Conservation (phyloP, 37 sponge, comb jelly and placozoan genomes). For the Oopsacas minuta region DNA sequence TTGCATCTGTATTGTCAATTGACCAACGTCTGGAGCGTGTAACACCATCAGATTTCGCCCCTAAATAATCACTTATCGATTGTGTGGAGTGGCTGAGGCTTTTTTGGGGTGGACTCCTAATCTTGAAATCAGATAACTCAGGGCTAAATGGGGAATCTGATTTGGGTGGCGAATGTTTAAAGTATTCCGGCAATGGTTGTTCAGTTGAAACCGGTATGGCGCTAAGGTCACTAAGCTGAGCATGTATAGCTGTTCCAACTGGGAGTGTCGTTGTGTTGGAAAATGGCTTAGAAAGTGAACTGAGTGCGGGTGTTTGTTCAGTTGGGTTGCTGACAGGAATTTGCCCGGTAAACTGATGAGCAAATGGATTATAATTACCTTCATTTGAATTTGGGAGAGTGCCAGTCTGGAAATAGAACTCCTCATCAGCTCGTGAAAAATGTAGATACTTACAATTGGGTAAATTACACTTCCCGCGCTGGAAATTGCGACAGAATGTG, state of each 20-base stretch:
- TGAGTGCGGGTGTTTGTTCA: not conserved
- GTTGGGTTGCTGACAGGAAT: not conserved
- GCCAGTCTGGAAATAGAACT: not conserved
- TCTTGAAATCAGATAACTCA: not conserved
- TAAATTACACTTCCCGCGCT: slow-evolving; percentile 8
- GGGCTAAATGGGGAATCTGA: not conserved
- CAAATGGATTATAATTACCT: not conserved
- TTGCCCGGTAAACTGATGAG: not conserved
- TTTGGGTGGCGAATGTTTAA: not conserved
- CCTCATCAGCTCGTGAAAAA: not conserved
- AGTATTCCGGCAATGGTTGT: not conserved
- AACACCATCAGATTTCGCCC: not conserved
- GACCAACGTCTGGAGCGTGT: not conserved
- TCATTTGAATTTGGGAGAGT: not conserved
- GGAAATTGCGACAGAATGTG: not conserved
- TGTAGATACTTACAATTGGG: slow-evolving; percentile 8
- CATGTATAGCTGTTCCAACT: not conserved
- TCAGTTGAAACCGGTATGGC: not conserved
- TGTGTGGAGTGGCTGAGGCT: not conserved
- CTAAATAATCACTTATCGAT: not conserved
- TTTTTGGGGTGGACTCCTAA: not conserved
- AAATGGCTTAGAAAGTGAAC: not conserved
- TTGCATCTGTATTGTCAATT: not conserved
- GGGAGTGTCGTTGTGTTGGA: not conserved
- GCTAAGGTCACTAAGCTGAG: not conserved